Conservation (phyloP, 2,797 vertebrate genomes). For the Danio kyathit region DNA sequence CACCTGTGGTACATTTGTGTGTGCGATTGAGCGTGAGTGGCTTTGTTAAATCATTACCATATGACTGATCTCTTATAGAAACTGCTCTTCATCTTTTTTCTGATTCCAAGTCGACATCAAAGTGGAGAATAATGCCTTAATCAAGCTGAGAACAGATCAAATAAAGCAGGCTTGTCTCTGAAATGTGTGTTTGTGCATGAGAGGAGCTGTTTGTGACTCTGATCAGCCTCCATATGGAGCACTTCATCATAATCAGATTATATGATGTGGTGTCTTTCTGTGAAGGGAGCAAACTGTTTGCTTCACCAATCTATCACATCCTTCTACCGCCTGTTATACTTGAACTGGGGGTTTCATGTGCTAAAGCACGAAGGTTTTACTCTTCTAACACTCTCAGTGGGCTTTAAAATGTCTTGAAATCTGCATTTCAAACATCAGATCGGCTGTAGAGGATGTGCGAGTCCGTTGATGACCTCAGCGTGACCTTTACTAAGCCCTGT, state of each 20-base stretch:
- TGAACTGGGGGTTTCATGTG: not conserved
- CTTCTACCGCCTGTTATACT: not conserved
- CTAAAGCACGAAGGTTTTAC: not conserved
- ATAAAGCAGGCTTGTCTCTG: conserved; percentile 33
- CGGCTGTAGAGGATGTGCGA: not conserved
- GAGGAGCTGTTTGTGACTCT: conserved; percentile 45
- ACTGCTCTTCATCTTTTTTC: conserved; percentile 20
- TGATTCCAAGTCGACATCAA: conserved; percentile 47
- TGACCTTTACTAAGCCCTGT: not conserved
- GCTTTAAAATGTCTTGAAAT: not conserved
- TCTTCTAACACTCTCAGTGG: not conserved
- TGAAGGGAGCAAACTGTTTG: conserved; percentile 35
- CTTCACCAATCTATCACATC: conserved; percentile 1
- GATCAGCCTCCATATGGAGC: conserved; percentile 64
- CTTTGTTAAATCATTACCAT: conserved; percentile 50
- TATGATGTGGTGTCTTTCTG: conserved; percentile 56
- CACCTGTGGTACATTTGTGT: conserved; percentile 1
- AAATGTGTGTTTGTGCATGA: conserved; percentile 12
- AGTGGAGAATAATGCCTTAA: conserved; percentile 46
- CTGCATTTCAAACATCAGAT: not conserved
- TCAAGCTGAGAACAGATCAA: conserved; percentile 58
- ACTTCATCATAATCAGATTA: conserved; percentile 67
- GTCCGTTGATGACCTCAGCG: not conserved
- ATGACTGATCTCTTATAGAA: conserved; percentile 57
- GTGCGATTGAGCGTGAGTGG: conserved; percentile 9